These are phyloP conservation scores for Heteromormyrus szaboi DNA, from an alignment of 2,797 vertebrate genomes.

Conservation along the genomic window DNA sequence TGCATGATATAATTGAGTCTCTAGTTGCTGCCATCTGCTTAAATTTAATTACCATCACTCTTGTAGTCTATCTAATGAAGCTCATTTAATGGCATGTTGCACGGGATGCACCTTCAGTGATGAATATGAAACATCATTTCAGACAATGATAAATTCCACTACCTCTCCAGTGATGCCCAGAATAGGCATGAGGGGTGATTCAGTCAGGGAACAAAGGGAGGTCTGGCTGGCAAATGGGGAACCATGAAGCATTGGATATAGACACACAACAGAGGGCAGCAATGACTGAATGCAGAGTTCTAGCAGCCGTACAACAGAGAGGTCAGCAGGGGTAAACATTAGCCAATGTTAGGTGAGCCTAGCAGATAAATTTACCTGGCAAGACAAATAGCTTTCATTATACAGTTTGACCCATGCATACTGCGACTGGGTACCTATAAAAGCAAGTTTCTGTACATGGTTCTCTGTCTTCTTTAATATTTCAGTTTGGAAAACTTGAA, in stretches of 20 bases:
- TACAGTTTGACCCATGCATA: background rate
- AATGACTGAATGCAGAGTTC: background rate
- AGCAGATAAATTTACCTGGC: background rate
- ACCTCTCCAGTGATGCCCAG: constrained; percentile 5
- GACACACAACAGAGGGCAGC: background rate
- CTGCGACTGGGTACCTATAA: background rate
- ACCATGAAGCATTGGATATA: background rate
- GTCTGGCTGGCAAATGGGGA: background rate
- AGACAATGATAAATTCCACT: constrained; percentile 47
- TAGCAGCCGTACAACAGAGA: background rate
- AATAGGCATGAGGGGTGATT: constrained; percentile 1
- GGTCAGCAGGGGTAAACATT: background rate
- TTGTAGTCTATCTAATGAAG: constrained; percentile 45
- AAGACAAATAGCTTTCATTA: background rate
- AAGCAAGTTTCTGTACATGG: background rate
- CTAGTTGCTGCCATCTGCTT: constrained; percentile 41
- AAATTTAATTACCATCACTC: constrained; percentile 49
- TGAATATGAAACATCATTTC: constrained; percentile 52
- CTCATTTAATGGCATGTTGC: constrained; percentile 35
- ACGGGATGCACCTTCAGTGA: constrained; percentile 39
- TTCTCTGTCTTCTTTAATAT: background rate
- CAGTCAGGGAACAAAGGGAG: background rate
- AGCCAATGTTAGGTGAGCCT: background rate
- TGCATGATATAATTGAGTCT: constrained; percentile 43
- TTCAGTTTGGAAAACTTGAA: background rate